phyloP scores from a whole-genome alignment of 2,888 invertebrate genomes.

The Pterostichus madidus region DNA sequence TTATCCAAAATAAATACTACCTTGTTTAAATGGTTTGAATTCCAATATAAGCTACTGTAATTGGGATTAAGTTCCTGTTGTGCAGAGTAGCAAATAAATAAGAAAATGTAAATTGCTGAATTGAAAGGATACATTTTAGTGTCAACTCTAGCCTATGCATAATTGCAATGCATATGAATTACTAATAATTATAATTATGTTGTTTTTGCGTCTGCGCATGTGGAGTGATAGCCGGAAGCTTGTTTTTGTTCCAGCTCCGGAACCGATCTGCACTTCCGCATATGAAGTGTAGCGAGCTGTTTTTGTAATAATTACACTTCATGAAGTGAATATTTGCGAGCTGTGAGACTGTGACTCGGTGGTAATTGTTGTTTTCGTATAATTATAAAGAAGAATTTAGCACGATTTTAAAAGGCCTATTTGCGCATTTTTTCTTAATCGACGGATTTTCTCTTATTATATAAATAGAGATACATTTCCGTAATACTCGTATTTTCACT shows the following conservation, averaged over 20 bases:
- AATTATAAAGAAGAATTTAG: not conserved
- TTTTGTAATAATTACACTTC: not conserved
- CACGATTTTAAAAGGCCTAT: not conserved
- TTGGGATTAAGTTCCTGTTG: too few species aligned
- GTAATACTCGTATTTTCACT: not conserved
- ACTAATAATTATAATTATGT: too few species aligned
- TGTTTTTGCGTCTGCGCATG: not conserved
- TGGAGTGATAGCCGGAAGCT: not conserved
- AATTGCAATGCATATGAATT: too few species aligned
- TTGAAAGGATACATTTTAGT: too few species aligned
- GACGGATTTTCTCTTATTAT: not conserved
- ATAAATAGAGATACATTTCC: not conserved
- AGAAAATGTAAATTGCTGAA: too few species aligned
- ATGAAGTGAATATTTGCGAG: not conserved
- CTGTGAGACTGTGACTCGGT: not conserved
- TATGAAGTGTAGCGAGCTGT: conserved; percentile 2
- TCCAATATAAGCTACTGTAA: too few species aligned
- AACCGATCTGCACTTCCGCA: not conserved
- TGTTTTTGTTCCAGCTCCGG: conserved; percentile 11
- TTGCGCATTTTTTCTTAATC: not conserved
- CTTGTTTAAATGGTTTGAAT: too few species aligned
- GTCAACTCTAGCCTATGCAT: too few species aligned
- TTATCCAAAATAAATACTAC: too few species aligned
- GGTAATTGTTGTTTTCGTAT: not conserved
- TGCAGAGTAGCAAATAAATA: too few species aligned